phyloP scores from a whole-genome alignment of 2,888 invertebrate species.

The Drosophila parthenogenetica region DNA sequence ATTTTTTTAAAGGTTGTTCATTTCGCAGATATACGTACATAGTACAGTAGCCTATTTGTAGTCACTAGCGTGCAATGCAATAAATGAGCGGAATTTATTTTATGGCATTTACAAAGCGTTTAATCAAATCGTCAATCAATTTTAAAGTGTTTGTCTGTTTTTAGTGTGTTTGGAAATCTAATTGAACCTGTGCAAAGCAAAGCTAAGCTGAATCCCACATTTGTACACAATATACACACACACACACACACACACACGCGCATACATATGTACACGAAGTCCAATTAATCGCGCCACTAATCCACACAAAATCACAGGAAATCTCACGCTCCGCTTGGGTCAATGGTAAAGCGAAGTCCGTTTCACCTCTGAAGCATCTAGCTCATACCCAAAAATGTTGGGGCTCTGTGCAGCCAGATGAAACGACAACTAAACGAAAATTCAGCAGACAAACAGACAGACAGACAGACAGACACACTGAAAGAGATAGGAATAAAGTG shows the following conservation, averaged over 20 bases:
- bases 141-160: constrained; percentile 11
- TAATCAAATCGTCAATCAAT: constrained; percentile 1
- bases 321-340: constrained; percentile 47
- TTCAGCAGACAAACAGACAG: constrained; percentile 4
- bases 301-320: constrained; percentile 64
- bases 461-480: neutral
- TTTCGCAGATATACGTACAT: no score
- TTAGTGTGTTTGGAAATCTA: neutral
- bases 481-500: neutral
- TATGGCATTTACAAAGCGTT: neutral
- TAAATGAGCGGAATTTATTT: neutral
- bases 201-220: constrained; percentile 28
- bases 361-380: neutral
- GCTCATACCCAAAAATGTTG: neutral
- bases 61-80: neutral
- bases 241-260: neutral
- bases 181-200: constrained; percentile 12
- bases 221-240: neutral
- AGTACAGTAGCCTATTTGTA: no score
- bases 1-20: no score
- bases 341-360: constrained; percentile 40
- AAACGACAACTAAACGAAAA: constrained; percentile 10
- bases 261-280: constrained; percentile 12
- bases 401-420: constrained; percentile 21
- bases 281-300: constrained; percentile 65